phyloP scores from a whole-genome alignment of 2,113 vertebrate genomes.

The Callospermophilus lateralis region DNA sequence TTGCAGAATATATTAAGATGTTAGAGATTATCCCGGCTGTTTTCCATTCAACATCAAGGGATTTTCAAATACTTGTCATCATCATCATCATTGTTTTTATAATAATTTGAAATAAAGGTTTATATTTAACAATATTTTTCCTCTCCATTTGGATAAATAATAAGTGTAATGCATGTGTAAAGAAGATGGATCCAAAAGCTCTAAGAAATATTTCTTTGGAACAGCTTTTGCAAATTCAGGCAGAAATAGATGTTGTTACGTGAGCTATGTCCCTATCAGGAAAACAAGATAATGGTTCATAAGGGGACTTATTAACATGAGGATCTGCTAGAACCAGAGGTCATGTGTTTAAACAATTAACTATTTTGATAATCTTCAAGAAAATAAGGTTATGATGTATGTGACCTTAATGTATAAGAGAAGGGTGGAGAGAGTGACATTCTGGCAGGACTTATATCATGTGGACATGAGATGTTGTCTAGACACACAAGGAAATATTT shows the following conservation, averaged over 20 bases:
- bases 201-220: not conserved
- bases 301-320: not conserved
- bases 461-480: not conserved
- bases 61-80: not conserved
- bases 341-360: not conserved
- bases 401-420: not conserved
- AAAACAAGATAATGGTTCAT: not conserved
- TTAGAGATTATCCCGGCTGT: not conserved
- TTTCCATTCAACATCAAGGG: not conserved
- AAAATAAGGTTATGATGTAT: not conserved
- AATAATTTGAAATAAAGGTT: not conserved
- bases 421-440: not conserved
- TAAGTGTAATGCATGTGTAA: not conserved
- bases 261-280: not conserved
- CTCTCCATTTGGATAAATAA: conserved; percentile 8
- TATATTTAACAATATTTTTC: not conserved
- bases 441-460: not conserved
- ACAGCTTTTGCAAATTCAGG: not conserved
- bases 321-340: not conserved
- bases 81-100: not conserved
- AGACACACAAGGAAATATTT: not conserved
- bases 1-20: not conserved
- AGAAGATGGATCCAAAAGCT: not conserved
- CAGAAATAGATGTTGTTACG: not conserved
- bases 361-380: not conserved